Evolutionary conservation across 2,797 vertebrate species (phyloP).

Genomic region (Dicrostonyx torquatus): DNA sequence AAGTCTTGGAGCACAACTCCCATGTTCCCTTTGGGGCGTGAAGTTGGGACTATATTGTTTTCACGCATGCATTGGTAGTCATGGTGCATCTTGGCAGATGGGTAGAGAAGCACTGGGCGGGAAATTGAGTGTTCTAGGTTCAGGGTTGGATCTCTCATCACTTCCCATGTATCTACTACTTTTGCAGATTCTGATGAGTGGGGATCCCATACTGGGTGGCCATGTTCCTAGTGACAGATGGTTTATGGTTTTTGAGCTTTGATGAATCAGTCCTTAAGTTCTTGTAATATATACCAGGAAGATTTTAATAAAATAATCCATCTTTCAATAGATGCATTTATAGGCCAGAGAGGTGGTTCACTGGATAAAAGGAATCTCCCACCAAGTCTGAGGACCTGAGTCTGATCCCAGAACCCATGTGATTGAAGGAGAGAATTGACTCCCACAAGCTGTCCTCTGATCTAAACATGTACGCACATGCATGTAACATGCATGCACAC

Average conservation of each 20-base stretch:
- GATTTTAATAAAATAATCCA: background rate
- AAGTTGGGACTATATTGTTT: background rate
- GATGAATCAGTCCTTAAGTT: slow-evolving; percentile 20
- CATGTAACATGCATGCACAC: too few relatives aligned
- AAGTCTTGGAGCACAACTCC: background rate
- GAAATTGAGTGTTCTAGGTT: background rate
- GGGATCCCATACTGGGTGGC: background rate
- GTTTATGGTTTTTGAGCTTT: slow-evolving; percentile 4
- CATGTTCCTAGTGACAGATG: background rate
- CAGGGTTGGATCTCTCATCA: background rate
- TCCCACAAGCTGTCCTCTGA: background rate
- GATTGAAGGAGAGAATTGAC: background rate
- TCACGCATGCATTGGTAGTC: background rate
- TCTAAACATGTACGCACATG: background rate
- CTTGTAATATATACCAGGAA: background rate
- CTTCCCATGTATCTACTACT: background rate
- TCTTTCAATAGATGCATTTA: slow-evolving; percentile 28
- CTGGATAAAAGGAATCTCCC: background rate
- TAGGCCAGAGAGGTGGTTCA: background rate
- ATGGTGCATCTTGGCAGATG: background rate
- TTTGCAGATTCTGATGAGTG: background rate
- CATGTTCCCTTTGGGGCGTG: background rate
- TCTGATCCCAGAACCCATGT: background rate
- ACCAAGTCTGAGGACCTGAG: background rate
- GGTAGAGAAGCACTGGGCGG: background rate